Base-by-base conservation (phyloP, 2,113 vertebrate species). In the Tyrannus savana region DNA sequence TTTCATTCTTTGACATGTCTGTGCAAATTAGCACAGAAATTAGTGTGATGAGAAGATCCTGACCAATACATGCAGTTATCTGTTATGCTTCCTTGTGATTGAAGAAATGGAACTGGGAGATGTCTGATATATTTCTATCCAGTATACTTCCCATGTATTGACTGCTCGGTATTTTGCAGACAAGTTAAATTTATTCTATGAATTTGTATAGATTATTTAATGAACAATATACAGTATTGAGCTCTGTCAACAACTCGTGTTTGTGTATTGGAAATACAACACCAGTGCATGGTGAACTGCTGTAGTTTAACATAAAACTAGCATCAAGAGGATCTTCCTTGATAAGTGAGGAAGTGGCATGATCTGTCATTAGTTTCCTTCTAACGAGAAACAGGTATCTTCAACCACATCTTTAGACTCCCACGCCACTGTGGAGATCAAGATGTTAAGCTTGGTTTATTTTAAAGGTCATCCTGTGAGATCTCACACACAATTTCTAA, bases 311-410 rank as follows among this genome's bases (percentile, higher is more conserved):
- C 55, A 56, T 41, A 56, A 89, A 94, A 68, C 52, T 52, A 11
- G 14, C 86, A 92, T 67, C 64, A 56, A 31, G 64, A 91, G 90
- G 50, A 84, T 96, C 94, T 93, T 96, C 93, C 90, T 87, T 95
- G 93, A 6, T 94, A 89, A 96, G 87, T 84, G 96, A 98, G 97
- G 98, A 98, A 98, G 97, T 98, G 96, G 97, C 97, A 93, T 92
- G 91, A 97, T 97, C 68, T 97, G 96, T 98, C 95, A 98, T 98
- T 97, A 98, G 97, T 96, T 98, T 98, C 97, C 97, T 98, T 97
- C 94, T 96, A 95, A 96, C 95, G 89, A 97, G 96, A 97, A 97
- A 69, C 97, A 97, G 90, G 95, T 98, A 98, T 97, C 94, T 94
- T 89, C 95, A 96, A 97, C 98, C 97, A 96, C 98, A 98, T 97